phyloP scores from a whole-genome alignment of 2,797 vertebrate genomes.

The Moxostoma hubbsi region DNA sequence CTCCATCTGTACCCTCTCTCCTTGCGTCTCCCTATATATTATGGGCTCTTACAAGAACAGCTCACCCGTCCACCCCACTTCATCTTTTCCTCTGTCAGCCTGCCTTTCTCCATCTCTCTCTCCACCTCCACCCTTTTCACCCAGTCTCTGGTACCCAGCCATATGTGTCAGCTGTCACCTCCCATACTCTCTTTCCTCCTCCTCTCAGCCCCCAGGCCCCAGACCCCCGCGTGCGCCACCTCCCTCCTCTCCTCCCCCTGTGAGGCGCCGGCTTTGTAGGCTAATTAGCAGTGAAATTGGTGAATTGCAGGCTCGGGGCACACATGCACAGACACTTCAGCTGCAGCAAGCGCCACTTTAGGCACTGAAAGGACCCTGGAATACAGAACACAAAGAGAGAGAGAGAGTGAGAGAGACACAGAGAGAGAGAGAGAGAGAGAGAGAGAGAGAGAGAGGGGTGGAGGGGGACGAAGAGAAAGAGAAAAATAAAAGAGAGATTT shows the following conservation, averaged over 20 bases:
- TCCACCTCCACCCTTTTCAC: conserved; percentile 31
- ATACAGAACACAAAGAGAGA: conserved; percentile 64
- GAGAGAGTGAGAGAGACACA: no score
- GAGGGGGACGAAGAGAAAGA: conserved; percentile 5
- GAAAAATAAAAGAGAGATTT: conserved; percentile 14
- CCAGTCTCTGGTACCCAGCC: conserved; percentile 69
- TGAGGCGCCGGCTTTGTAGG: conserved; percentile 80
- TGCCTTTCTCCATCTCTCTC: conserved; percentile 28
- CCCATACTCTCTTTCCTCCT: conserved; percentile 49
- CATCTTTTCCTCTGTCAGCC: neutral
- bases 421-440: conserved; percentile 58
- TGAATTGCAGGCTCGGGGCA: conserved; percentile 82
- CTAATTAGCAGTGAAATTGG: conserved; percentile 86
- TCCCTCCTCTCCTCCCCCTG: conserved; percentile 68
- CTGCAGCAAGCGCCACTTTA: conserved; percentile 82
- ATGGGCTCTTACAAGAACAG: conserved; percentile 34
- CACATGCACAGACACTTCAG: conserved; percentile 81
- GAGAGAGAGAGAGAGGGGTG: conserved; percentile 60
- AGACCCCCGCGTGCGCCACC: conserved; percentile 73
- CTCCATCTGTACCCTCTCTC: neutral
- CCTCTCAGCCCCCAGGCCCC: conserved; percentile 59
- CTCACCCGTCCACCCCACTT: conserved; percentile 34
- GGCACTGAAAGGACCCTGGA: conserved; percentile 77
- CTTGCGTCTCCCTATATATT: neutral
- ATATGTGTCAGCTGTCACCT: conserved; percentile 76